Conservation (phyloP, 1,140 invertebrate genomes). For the Sycobia sp. region DNA sequence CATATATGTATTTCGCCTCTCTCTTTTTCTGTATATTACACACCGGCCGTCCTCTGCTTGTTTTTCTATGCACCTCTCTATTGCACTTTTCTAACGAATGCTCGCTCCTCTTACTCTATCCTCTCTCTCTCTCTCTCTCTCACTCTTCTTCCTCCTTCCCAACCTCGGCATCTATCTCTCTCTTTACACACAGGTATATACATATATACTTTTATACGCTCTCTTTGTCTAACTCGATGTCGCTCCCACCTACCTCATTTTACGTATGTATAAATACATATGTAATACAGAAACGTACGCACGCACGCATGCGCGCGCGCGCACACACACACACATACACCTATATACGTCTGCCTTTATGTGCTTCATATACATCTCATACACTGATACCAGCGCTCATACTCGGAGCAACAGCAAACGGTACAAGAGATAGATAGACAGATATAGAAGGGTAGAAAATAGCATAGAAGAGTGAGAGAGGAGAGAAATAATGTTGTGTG, state of each 20-base stretch:
- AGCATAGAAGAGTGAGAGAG: background rate
- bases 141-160: too few species aligned
- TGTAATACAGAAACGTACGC: background rate
- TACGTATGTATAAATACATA: too few species aligned
- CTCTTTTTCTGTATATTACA: too few species aligned
- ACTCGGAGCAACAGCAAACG: background rate
- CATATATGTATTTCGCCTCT: background rate
- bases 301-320: background rate
- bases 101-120: background rate
- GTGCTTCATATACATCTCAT: too few species aligned
- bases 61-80: conserved; percentile 1
- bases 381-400: too few species aligned
- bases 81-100: background rate
- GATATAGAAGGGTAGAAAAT: background rate
- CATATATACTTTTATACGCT: conserved; percentile 1
- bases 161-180: too few species aligned
- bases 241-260: background rate
- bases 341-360: too few species aligned
- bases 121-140: too few species aligned
- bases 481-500: background rate
- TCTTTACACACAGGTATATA: too few species aligned
- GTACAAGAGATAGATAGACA: background rate
- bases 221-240: conserved; percentile 7
- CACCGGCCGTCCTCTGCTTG: background rate
- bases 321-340: background rate